These are phyloP conservation scores for Lichenostomus cassidix DNA, from an alignment of 2,113 vertebrate species.

Conservation along the genomic window DNA sequence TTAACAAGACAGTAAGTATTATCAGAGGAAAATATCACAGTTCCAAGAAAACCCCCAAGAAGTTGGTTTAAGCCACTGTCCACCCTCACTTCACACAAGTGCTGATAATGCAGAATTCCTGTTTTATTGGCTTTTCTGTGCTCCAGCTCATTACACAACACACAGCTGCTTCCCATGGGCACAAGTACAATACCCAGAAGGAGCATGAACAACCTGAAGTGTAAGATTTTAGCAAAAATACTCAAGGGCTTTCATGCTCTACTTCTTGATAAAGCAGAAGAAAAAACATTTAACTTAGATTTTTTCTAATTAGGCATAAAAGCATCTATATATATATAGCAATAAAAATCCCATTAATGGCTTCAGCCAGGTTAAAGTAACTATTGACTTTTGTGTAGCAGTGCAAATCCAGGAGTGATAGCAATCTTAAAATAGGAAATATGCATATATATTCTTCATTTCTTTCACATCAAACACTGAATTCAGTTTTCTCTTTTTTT, in stretches of 20 bases:
- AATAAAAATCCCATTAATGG: neutral
- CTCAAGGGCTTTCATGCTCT: neutral
- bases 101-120: neutral
- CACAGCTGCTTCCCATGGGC: neutral
- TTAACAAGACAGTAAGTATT: neutral
- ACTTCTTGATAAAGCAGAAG: neutral
- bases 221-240: neutral
- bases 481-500: neutral
- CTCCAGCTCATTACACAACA: slow-evolving; percentile 4
- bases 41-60: neutral
- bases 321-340: neutral
- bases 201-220: neutral
- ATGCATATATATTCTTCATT: neutral
- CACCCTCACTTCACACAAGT: neutral
- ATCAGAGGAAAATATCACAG: neutral
- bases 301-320: neutral
- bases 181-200: neutral
- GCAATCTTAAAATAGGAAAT: neutral
- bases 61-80: neutral
- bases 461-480: neutral
- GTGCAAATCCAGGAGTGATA: neutral
- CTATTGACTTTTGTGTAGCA: neutral
- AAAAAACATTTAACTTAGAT: neutral
- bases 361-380: neutral
- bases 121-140: neutral